Evolutionary conservation across 2,797 vertebrate species (phyloP), one percentile per base, ranked within the genome.

Genomic region (Hydrophis major): DNA sequence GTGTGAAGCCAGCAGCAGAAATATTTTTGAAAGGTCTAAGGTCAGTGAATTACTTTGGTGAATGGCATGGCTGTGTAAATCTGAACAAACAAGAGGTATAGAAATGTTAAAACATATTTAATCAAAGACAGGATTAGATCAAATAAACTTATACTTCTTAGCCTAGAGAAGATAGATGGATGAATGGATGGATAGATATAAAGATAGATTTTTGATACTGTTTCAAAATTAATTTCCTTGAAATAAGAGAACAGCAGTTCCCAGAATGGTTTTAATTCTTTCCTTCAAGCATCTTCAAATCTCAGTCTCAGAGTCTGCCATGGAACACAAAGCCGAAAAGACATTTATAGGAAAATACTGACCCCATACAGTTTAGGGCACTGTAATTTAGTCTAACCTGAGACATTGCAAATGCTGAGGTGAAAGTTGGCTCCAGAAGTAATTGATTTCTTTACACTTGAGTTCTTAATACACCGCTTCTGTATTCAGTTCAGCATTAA

Each of bases 361-460:
- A 91, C 74, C 89, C 89, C 32, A 37, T 91, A 87, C 56, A 74
- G 27, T 27, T 42, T 32, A 92, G 93, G 90, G 88, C 93, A 92
- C 87, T 92, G 88, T 92, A 93, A 93, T 93, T 89, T 91, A 92
- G 93, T 91, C 88, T 89, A 92, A 89, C 88, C 57, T 87, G 78
- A 93, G 78, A 69, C 78, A 74, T 87, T 83, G 5, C 74, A 89
- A 90, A 93, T 89, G 86, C 88, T 37, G 28, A 92, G 74, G 32
- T 89, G 88, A 93, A 92, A 89, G 88, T 92, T 93, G 87, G 78
- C 69, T 92, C 69, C 78, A 89, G 25, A 22, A 83, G 87, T 92
- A 92, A 93, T 92, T 93, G 93, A 93, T 93, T 93, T 92, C 91
- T 92, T 93, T 93, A 89, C 78, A 89, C 60, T 27, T 27, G 28